Evolutionary conservation across 2,888 invertebrate genomes (phyloP).

Genomic region (Aporophyla lueneburgensis): DNA sequence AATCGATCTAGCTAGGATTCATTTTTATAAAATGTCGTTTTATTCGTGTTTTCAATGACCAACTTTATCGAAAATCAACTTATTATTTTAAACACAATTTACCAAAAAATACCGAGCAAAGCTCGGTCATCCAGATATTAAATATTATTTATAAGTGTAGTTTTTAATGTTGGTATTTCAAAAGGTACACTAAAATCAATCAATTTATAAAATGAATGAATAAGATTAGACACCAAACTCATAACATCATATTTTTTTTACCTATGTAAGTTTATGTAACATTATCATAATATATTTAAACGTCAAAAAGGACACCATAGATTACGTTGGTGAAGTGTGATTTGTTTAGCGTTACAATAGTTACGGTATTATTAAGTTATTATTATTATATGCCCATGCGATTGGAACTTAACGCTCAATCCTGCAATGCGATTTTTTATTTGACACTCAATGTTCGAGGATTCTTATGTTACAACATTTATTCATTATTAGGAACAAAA

Average conservation of each 20-base stretch:
- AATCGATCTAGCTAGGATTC: too few relatives aligned
- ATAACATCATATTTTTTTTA: constrained; percentile 1
- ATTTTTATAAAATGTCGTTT: too few relatives aligned
- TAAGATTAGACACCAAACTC: background rate
- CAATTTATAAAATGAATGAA: background rate
- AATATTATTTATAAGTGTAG: background rate
- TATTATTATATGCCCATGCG: constrained; percentile 25
- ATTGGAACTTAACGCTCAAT: constrained; percentile 6
- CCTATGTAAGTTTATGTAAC: background rate
- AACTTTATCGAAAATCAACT: too few relatives aligned
- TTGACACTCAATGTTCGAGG: background rate
- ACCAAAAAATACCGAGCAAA: too few relatives aligned
- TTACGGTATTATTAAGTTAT: background rate
- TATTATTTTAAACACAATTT: too few relatives aligned
- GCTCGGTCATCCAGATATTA: too few relatives aligned
- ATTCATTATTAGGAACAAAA: background rate
- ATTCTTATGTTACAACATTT: background rate
- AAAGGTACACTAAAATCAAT: background rate
- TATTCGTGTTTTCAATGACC: too few relatives aligned
- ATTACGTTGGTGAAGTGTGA: background rate
- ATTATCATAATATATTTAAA: background rate
- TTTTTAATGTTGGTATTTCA: background rate
- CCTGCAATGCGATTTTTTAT: constrained; percentile 40
- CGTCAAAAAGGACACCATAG: background rate
- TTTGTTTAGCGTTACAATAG: background rate